Conservation (phyloP, 2,113 vertebrate genomes). For the Panthera leo region DNA sequence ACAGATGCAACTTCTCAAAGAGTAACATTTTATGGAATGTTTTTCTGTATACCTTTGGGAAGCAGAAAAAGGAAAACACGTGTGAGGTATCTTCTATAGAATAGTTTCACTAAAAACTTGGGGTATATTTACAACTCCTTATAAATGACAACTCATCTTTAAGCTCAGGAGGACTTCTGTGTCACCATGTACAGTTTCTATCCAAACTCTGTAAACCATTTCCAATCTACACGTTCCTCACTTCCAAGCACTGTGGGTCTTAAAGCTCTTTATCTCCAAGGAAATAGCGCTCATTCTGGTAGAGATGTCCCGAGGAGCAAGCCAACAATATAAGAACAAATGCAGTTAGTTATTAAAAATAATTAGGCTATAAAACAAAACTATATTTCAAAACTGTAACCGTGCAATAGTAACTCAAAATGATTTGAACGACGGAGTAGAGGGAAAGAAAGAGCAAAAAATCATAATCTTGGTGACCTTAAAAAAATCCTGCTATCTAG, state of each 20-base stretch:
- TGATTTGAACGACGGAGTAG: neutral
- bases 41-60: neutral
- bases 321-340: neutral
- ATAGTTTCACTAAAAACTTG: neutral
- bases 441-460: neutral
- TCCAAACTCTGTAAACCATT: neutral
- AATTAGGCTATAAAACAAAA: slow-evolving; percentile 11
- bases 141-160: neutral
- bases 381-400: neutral
- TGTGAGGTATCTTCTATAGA: neutral
- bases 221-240: neutral
- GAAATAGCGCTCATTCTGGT: neutral
- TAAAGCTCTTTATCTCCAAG: neutral
- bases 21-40: neutral
- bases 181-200: neutral
- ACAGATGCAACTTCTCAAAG: neutral
- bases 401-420: neutral
- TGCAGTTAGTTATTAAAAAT: neutral
- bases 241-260: neutral
- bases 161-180: neutral
- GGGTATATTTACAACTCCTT: neutral
- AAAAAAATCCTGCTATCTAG: neutral
- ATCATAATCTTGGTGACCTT: neutral
- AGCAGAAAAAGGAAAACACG: neutral
- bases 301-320: neutral